Percentiles rank a stretch among this genome's conserved stretches.
phyloP scores from a whole-genome alignment of 1,140 invertebrate genomes.

The Amyelois transitella region DNA sequence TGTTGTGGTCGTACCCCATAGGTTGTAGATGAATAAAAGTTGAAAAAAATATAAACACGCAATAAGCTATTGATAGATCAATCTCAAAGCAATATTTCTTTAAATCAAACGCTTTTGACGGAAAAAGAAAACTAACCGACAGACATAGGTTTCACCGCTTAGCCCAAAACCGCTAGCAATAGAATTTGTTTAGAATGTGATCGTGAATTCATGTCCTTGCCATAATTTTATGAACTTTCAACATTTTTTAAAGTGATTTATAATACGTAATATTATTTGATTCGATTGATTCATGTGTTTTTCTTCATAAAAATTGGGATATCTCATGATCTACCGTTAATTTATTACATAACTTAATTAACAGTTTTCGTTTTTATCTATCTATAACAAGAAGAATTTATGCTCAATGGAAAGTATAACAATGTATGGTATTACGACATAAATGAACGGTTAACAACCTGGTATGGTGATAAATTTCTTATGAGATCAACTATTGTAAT shows the following conservation, averaged over 20 bases:
- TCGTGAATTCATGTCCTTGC: no score
- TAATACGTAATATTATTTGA: no score
- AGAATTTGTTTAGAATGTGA: no score
- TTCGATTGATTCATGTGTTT: no score
- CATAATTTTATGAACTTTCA: no score
- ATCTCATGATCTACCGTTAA: no score
- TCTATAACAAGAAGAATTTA: not conserved
- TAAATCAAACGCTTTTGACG: no score
- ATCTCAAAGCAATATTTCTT: not conserved
- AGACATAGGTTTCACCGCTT: no score
- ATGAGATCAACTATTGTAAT: not conserved
- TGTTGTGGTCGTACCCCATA: not conserved
- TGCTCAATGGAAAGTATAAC: constrained; percentile 1
- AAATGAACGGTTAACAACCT: not conserved
- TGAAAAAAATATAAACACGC: not conserved
- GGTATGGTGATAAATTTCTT: not conserved
- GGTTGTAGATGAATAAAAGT: not conserved
- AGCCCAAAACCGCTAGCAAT: no score
- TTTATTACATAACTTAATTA: not conserved
- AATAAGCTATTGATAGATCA: not conserved
- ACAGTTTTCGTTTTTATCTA: not conserved
- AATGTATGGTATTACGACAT: not conserved
- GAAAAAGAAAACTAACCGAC: no score
- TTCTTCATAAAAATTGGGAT: no score
- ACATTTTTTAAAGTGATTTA: no score